Evolutionary conservation across 2,888 invertebrate species (phyloP), one percentile per base, ranked within the genome.

Genomic region (Plagiodera versicolora): DNA sequence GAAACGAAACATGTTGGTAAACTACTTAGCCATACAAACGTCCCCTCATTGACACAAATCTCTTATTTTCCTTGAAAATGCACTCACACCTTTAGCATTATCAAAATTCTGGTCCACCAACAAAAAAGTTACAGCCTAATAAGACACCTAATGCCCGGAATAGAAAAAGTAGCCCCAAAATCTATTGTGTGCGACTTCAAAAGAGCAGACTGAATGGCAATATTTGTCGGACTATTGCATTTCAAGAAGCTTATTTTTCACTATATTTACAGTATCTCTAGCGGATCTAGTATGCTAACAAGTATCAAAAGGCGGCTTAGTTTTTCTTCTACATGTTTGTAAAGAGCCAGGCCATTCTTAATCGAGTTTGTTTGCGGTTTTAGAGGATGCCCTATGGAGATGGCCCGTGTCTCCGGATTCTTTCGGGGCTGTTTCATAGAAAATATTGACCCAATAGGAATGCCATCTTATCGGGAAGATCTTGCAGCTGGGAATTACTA

Each of bases 231-330:
- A 74, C 73, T 73, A 76, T 76, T 75, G 70, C 73, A 70, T 77
- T 75, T 75, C 76, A 77, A 76, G 70, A 72, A 72, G 72, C 74
- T 76, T 72, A 69, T 67, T 67, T 77, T 75, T 72, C 74, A 71
- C 64, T 66, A 72, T 77, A 77, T 77, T 77, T 77, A 77, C 77
- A 77, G 75, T 77, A 77, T 77, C 77, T 77, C 66, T 76, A 57
- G 71, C 74, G 75, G 74, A 75, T 75, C 72, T 76, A 67, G 64
- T 69, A 60, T 64, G 61, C 72, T 70, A 71, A 73, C 73, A 74
- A 73, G 71, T 74, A 74, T 75, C 71, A 74, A 74, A 74, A 75
- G 73, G 71, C 70, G 71, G 73, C 72, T 75, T 72, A 72, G 68
- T 70, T 63, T 64, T 69, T 64, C 64, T 69, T 54, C 63, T 64